These are phyloP conservation scores for Danionella dracula DNA, from an alignment of 2,797 vertebrate genomes.

Conservation along the genomic window DNA sequence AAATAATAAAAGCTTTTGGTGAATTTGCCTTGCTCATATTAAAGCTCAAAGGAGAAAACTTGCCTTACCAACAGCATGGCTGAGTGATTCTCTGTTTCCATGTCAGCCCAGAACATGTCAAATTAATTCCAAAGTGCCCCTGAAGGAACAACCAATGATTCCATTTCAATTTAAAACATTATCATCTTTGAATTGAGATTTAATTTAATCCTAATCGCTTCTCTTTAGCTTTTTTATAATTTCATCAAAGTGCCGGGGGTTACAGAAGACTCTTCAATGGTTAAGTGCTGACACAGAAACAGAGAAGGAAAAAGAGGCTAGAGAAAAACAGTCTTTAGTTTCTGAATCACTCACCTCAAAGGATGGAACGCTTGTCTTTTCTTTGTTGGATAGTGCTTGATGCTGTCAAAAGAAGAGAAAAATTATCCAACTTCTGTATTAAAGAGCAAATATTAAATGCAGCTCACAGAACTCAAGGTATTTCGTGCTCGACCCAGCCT, in stretches of 20 bases:
- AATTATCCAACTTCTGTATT: background rate
- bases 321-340: slow-evolving; percentile 7
- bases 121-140: slow-evolving; percentile 25
- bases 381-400: slow-evolving; percentile 14
- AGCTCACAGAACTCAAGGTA: background rate
- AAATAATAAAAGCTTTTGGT: background rate
- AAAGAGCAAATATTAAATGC: background rate
- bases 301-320: background rate
- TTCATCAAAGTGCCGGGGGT: slow-evolving; percentile 30
- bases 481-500: background rate
- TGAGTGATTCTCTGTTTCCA: background rate
- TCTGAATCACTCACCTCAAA: background rate
- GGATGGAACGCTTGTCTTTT: background rate
- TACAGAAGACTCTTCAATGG: background rate
- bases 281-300: slow-evolving; percentile 16
- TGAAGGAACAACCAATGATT: slow-evolving; percentile 36
- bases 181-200: slow-evolving; percentile 36
- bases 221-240: slow-evolving; percentile 37
- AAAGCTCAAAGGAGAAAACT: background rate
- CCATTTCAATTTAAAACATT: slow-evolving; percentile 41
- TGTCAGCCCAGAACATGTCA: slow-evolving; percentile 19
- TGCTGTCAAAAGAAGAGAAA: background rate
- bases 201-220: slow-evolving; percentile 48
- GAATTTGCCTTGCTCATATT: background rate
- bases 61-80: background rate